Evolutionary conservation across 2,888 invertebrate species (phyloP).

Genomic region (Pterostichus madidus): DNA sequence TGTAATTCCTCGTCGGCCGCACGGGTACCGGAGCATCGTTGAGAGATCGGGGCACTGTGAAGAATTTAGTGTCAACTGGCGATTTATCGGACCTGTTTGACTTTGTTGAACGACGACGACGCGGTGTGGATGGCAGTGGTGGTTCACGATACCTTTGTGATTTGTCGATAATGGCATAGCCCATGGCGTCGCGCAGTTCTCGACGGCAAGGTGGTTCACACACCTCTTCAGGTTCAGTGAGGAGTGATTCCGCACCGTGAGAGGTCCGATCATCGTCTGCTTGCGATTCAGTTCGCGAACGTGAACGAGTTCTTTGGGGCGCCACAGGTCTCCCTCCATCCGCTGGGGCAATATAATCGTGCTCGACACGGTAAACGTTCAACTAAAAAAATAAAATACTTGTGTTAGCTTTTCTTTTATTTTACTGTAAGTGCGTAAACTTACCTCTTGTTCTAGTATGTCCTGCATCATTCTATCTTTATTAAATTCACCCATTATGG

Average conservation of each 20-base stretch:
- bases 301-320: constrained; percentile 79
- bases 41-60: constrained; percentile 82
- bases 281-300: constrained; percentile 79
- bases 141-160: constrained; percentile 76
- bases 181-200: constrained; percentile 77
- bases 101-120: constrained; percentile 68
- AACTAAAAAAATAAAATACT: constrained; percentile 77
- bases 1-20: constrained; percentile 81
- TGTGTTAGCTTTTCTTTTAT: constrained; percentile 33
- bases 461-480: constrained; percentile 67
- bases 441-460: constrained; percentile 70
- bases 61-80: constrained; percentile 82
- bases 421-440: not conserved
- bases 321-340: constrained; percentile 79
- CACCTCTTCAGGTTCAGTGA: constrained; percentile 77
- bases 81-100: constrained; percentile 77
- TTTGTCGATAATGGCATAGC: constrained; percentile 90
- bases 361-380: constrained; percentile 83
- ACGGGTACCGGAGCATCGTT: constrained; percentile 78
- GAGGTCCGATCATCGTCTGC: constrained; percentile 78
- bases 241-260: constrained; percentile 83
- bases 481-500: constrained; percentile 71
- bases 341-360: constrained; percentile 82
- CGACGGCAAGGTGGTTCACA: constrained; percentile 75
- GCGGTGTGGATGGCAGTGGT: constrained; percentile 77